phyloP scores from a whole-genome alignment of 2,888 invertebrate species.

The Hemistola chrysoprasaria region DNA sequence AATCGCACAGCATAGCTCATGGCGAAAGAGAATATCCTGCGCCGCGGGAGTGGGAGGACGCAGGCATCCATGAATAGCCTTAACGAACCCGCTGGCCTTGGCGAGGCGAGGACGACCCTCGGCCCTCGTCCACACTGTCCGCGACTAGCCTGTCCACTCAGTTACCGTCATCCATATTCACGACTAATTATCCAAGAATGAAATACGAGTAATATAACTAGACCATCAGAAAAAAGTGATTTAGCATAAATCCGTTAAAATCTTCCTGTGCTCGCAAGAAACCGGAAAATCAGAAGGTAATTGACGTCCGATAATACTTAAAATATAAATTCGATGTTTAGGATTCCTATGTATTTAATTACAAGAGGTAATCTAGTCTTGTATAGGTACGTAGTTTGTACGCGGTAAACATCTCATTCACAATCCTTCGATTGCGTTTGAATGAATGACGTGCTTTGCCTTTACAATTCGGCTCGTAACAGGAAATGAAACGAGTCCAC shows the following conservation, averaged over 20 bases:
- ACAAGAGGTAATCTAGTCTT: conserved; percentile 63
- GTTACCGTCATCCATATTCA: conserved; percentile 22
- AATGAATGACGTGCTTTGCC: conserved; percentile 76
- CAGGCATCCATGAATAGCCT: conserved; percentile 78
- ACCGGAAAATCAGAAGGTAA: conserved; percentile 19
- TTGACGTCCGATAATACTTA: conserved; percentile 2
- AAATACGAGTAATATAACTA: too few relatives aligned
- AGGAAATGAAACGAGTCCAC: conserved; percentile 75
- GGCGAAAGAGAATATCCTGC: conserved; percentile 71
- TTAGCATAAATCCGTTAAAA: conserved; percentile 17
- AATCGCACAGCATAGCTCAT: conserved; percentile 67
- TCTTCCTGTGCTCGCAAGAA: conserved; percentile 12
- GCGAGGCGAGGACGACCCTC: conserved; percentile 60
- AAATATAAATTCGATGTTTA: conserved; percentile 13
- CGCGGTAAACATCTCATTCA: conserved; percentile 76
- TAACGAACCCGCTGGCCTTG: conserved; percentile 80
- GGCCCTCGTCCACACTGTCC: conserved; percentile 35
- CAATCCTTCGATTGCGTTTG: conserved; percentile 75
- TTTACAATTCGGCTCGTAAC: conserved; percentile 69
- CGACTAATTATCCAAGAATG: conserved; percentile 1
- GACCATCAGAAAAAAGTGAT: conserved; percentile 19
- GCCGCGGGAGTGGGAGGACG: conserved; percentile 51
- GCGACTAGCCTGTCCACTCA: conserved; percentile 30
- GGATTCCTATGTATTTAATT: conserved; percentile 29
- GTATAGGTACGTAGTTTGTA: conserved; percentile 44